phyloP scores from a whole-genome alignment of 2,113 vertebrate genomes.

The Barnardius zonarius region DNA sequence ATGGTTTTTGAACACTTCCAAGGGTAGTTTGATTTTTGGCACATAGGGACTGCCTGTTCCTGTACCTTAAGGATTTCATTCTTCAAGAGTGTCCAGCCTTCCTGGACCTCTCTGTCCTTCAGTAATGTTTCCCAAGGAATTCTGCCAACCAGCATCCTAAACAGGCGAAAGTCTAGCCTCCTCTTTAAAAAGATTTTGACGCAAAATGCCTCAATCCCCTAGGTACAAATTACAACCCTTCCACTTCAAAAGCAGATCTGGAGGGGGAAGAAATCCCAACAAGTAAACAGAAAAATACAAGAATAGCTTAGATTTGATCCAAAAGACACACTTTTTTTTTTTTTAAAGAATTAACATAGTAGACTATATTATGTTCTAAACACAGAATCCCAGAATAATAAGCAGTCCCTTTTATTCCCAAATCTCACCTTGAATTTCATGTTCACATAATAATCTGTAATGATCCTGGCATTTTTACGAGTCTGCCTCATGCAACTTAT shows the following conservation, averaged over 20 bases:
- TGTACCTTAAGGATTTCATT: background rate
- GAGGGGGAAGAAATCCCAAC: background rate
- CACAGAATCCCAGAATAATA: background rate
- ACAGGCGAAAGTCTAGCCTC: background rate
- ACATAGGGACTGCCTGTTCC: background rate
- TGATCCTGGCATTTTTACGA: slow-evolving; percentile 82
- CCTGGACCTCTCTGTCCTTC: background rate
- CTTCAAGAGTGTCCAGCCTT: background rate
- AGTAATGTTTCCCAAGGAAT: background rate
- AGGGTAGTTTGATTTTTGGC: background rate
- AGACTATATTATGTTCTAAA: background rate
- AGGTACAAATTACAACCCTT: background rate
- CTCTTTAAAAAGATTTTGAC: background rate
- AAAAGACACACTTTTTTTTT: background rate
- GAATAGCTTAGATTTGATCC: background rate
- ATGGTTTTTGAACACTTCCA: background rate
- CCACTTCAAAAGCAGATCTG: background rate
- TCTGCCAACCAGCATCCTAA: background rate
- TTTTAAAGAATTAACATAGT: background rate
- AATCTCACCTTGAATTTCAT: slow-evolving; percentile 85
- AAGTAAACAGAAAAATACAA: background rate
- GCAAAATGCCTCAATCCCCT: background rate
- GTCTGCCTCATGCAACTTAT: slow-evolving; percentile 81
- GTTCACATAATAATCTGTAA: slow-evolving; percentile 88
- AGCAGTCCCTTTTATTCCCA: background rate